phyloP scores from a whole-genome alignment of 1,140 invertebrate species.

The Melipona quadrifasciata region DNA sequence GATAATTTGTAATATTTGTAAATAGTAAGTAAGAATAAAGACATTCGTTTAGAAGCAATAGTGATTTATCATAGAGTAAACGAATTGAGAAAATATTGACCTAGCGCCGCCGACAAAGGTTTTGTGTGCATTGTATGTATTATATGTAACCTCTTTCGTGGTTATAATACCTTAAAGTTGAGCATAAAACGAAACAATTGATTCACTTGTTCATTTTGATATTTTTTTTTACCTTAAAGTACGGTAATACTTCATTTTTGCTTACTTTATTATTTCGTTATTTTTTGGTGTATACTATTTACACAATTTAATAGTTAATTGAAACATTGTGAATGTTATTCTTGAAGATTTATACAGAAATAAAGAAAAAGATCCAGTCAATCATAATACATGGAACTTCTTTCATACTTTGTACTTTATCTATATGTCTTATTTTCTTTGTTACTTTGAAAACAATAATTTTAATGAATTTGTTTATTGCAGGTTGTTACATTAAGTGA shows the following conservation, averaged over 20 bases:
- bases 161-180: slow-evolving; percentile 15
- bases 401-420: no score
- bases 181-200: slow-evolving; percentile 1
- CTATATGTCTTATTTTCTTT: neutral
- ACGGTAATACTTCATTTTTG: neutral
- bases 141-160: slow-evolving; percentile 41
- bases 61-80: slow-evolving; percentile 45
- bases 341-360: neutral
- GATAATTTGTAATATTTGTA: neutral
- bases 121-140: slow-evolving; percentile 34
- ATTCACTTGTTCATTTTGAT: neutral
- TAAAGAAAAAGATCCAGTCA: neutral
- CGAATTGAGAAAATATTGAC: slow-evolving; percentile 47
- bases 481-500: slow-evolving; percentile 23
- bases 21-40: neutral
- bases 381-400: neutral
- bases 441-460: neutral
- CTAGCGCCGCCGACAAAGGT: slow-evolving; percentile 59
- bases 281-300: neutral
- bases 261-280: neutral
- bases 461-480: slow-evolving; percentile 17
- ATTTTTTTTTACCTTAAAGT: neutral
- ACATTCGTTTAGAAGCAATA: slow-evolving; percentile 15
- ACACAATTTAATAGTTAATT: neutral
- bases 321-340: neutral